Percentiles rank a stretch among this genome's conserved stretches.
phyloP scores from a whole-genome alignment of 2,113 vertebrate genomes.

The Isichthys henryi region DNA sequence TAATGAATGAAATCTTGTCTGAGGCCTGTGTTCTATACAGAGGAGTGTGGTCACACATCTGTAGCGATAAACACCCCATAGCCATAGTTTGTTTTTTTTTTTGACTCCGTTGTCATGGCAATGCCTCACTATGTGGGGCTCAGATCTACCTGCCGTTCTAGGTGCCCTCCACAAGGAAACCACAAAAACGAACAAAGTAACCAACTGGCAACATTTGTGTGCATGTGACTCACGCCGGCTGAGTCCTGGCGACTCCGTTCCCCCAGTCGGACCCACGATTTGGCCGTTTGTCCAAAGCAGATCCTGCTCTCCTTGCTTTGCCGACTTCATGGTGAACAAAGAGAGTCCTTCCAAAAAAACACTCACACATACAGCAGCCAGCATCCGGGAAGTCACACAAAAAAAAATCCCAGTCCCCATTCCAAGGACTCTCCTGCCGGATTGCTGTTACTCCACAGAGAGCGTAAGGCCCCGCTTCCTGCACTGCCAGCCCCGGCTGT shows the following conservation, averaged over 20 bases:
- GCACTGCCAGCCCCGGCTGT: background rate
- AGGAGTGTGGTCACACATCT: background rate
- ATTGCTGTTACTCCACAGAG: background rate
- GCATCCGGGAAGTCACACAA: background rate
- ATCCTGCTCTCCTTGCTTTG: background rate
- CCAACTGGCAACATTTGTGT: background rate
- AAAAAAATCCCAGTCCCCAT: background rate
- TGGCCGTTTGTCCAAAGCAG: background rate
- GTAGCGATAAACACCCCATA: background rate
- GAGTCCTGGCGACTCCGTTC: background rate
- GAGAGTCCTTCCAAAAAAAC: background rate
- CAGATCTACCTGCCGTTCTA: background rate
- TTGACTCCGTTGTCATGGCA: background rate
- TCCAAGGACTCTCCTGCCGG: background rate
- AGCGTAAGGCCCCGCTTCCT: background rate
- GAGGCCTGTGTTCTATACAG: background rate
- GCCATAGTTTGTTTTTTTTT: background rate
- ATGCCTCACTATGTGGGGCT: background rate
- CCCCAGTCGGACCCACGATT: background rate
- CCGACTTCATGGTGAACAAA: background rate
- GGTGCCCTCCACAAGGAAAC: background rate
- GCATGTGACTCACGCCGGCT: background rate
- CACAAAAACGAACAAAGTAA: background rate
- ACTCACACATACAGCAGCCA: background rate
- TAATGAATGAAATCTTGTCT: background rate